These are phyloP conservation scores for Watsonalla cultraria DNA, from an alignment of 2,888 invertebrate species.

Conservation along the genomic window DNA sequence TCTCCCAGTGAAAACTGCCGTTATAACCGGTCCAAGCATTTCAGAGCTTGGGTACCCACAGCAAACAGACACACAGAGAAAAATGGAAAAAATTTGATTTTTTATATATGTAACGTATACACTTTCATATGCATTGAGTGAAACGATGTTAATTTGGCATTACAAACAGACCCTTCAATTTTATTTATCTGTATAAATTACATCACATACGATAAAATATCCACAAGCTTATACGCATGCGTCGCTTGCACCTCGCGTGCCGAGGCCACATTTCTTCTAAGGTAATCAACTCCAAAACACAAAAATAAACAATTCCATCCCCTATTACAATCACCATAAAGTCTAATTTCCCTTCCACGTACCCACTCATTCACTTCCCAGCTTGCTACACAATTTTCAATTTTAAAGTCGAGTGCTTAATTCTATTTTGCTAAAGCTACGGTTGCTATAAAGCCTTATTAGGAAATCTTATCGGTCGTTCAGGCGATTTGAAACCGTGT, in stretches of 20 bases:
- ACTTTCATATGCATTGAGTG: too few species aligned
- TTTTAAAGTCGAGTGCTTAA: not conserved
- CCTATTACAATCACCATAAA: slow-evolving; percentile 17
- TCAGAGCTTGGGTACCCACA: not conserved
- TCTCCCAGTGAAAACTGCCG: too few species aligned
- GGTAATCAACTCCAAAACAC: slow-evolving; percentile 49
- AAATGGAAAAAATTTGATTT: too few species aligned
- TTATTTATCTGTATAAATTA: slow-evolving; percentile 3
- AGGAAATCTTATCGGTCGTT: not conserved
- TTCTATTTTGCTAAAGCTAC: not conserved
- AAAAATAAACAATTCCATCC: slow-evolving; percentile 17
- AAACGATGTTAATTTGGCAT: too few species aligned
- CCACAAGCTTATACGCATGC: slow-evolving; percentile 39
- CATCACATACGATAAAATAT: slow-evolving; percentile 28
- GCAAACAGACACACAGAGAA: not conserved
- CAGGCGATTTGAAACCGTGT: not conserved
- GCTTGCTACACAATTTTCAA: not conserved
- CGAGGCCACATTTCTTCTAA: slow-evolving; percentile 69
- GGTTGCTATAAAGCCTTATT: not conserved
- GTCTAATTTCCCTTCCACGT: slow-evolving; percentile 6
- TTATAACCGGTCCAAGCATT: too few species aligned
- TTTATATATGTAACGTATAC: too few species aligned
- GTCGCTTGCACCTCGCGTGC: slow-evolving; percentile 46
- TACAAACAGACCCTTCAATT: too few species aligned
- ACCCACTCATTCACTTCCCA: not conserved